These are phyloP conservation scores for Oligia fasciuncula DNA, from an alignment of 2,888 invertebrate species.

Conservation along the genomic window DNA sequence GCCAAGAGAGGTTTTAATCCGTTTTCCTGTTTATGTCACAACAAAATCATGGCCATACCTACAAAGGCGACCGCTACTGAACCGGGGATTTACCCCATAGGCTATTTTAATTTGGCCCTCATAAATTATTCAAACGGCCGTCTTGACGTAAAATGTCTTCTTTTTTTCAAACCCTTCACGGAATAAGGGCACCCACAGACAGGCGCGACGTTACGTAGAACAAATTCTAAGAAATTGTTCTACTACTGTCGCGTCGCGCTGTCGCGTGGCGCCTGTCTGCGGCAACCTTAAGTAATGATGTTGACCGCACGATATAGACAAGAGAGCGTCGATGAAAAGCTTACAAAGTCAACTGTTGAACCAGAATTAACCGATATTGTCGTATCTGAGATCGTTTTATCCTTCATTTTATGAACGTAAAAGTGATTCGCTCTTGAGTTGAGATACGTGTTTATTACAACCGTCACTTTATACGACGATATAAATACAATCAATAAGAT, in stretches of 20 bases:
- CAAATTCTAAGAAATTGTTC: neutral
- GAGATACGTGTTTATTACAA: conserved; percentile 43
- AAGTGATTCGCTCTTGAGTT: conserved; percentile 27
- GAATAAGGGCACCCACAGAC: neutral
- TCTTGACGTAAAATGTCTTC: conserved; percentile 13
- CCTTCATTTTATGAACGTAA: conserved; percentile 22
- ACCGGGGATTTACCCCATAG: conserved; percentile 4
- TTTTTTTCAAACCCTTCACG: conserved; percentile 5
- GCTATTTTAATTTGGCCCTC: too few species aligned
- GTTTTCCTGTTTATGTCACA: conserved; percentile 10
- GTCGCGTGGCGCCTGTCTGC: neutral
- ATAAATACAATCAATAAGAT: conserved; percentile 37
- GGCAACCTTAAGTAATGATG: conserved; percentile 5
- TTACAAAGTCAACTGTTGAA: conserved; percentile 3
- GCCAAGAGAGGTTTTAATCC: neutral
- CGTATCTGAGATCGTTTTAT: conserved; percentile 12
- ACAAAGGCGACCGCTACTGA: neutral
- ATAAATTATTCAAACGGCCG: conserved; percentile 47
- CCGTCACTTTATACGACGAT: conserved; percentile 18
- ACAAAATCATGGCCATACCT: neutral
- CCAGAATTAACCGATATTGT: conserved; percentile 14
- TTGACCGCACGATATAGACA: conserved; percentile 8
- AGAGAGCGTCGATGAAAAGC: neutral
- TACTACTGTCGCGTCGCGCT: neutral
- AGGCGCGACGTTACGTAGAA: neutral